phyloP scores from a whole-genome alignment of 2,113 vertebrate species.

The Eulacestoma nigropectus region DNA sequence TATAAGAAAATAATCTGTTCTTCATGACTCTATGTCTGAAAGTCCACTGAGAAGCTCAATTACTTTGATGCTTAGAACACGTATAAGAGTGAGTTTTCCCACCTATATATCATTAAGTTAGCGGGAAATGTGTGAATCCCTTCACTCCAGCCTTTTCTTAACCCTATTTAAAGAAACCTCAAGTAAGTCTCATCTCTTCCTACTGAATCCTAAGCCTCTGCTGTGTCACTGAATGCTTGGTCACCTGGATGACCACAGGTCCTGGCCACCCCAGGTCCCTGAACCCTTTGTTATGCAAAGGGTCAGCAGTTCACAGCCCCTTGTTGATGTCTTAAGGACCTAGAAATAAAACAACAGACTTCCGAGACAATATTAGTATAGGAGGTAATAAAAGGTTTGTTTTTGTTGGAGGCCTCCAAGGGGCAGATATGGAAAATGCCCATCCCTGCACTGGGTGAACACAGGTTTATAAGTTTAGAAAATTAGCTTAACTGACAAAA shows the following conservation, averaged over 20 bases:
- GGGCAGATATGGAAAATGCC: background rate
- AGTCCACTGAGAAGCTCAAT: background rate
- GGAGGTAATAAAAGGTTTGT: background rate
- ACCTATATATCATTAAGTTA: background rate
- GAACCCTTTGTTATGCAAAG: background rate
- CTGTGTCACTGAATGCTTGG: background rate
- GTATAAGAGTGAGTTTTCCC: background rate
- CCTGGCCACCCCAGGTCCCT: too few species aligned
- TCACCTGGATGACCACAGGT: background rate
- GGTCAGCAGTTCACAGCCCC: fast-evolving
- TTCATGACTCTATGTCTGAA: background rate
- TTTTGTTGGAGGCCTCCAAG: background rate
- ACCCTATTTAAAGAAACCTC: background rate
- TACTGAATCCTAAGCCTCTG: background rate
- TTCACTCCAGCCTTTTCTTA: background rate
- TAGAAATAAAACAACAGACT: background rate
- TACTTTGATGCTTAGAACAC: background rate
- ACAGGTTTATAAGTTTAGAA: background rate
- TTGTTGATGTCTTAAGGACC: background rate
- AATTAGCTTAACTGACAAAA: background rate
- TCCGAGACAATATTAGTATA: background rate
- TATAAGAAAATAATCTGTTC: background rate
- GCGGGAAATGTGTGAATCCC: background rate
- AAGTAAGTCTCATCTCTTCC: background rate
- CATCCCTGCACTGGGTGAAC: fast-evolving